These are phyloP conservation scores for Ariopsis seemanni DNA, from an alignment of 2,113 vertebrate species.

Conservation along the genomic window DNA sequence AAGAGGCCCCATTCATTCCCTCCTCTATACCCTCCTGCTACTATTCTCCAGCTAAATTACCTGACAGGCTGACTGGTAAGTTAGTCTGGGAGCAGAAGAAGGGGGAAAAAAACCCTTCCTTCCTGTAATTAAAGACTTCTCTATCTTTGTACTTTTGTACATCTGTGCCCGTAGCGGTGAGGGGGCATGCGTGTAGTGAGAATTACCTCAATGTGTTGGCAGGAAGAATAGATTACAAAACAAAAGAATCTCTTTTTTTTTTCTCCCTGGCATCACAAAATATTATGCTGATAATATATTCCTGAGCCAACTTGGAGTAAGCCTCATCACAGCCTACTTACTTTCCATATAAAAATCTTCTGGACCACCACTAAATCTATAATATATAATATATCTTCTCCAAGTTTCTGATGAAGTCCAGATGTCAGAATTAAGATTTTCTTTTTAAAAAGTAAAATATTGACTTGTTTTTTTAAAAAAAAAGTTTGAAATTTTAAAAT, in stretches of 20 bases:
- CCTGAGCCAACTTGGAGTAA: not conserved
- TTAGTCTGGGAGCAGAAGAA: constrained; percentile 41
- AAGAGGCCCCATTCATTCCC: constrained; percentile 56
- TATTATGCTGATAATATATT: not conserved
- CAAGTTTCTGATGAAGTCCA: not conserved
- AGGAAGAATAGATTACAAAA: not conserved
- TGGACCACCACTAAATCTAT: not conserved
- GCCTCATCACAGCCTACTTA: not conserved
- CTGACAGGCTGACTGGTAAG: constrained; percentile 52
- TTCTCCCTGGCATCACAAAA: not conserved
- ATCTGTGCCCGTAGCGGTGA: constrained; percentile 35
- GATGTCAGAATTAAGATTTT: not conserved
- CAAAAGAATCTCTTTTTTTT: not conserved
- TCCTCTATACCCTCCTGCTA: constrained; percentile 37
- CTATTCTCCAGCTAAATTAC: constrained; percentile 54
- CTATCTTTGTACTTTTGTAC: constrained; percentile 38
- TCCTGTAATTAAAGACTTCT: constrained; percentile 52
- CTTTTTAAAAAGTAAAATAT: not conserved
- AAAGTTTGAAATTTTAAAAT: no score
- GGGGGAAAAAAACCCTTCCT: constrained; percentile 16
- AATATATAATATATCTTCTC: not conserved
- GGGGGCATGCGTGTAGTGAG: not conserved
- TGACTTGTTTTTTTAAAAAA: no score
- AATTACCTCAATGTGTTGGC: not conserved
- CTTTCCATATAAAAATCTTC: not conserved